Evolutionary conservation across 92 coral and sea anemone genomes (phyloP), one percentile per base, ranked within the genome.

Genomic region (Parazoanthus atlanticus): DNA sequence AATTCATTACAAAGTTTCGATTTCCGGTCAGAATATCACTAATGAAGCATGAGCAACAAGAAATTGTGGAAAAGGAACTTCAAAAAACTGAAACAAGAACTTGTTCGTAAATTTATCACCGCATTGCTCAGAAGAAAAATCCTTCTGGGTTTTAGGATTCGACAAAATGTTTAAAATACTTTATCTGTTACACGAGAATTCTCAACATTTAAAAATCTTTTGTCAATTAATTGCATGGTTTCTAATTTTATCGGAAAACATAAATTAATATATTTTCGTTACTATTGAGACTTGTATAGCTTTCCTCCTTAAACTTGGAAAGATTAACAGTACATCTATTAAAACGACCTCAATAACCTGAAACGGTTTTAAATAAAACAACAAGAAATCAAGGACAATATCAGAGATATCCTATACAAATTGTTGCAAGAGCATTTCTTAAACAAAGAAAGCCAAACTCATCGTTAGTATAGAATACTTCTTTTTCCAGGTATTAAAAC

Each of bases 1-100:
- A 41, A 70, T 70, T 84, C 78, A 70, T 84, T 70, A 84, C 75
- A 69, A 71, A 54, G 54, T 43, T 84, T 67, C 87, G 67, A 41
- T 84, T 69, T 84, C 87, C 87, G 87, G 87, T 84, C 23, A 30
- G 52, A 21, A 17, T 43, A 31, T 84, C 43, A 38, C 52, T 40
- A 67, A 40, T 29, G 15, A 46, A 82, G 2, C 38, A 73, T 1
- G 21, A 52, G 58, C 58, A 52, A 79, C 38, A 47, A 26, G 83
- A 26, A 52, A 47, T 28, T 29, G 67, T 8, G 65, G 82, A 29
- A 47, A 28, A 29, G 21, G 58, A 13, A 5, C 34, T 74, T 4
- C 40, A 49, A 46, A 79, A 1, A 80, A 17, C 23, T 80, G 32
- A 54, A 54, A 29, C 8, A 72, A 46, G 23, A 71, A n/a, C 21